These are phyloP conservation scores for Palythoa grandiflora DNA, from an alignment of 92 coral and sea anemone species.

Conservation along the genomic window DNA sequence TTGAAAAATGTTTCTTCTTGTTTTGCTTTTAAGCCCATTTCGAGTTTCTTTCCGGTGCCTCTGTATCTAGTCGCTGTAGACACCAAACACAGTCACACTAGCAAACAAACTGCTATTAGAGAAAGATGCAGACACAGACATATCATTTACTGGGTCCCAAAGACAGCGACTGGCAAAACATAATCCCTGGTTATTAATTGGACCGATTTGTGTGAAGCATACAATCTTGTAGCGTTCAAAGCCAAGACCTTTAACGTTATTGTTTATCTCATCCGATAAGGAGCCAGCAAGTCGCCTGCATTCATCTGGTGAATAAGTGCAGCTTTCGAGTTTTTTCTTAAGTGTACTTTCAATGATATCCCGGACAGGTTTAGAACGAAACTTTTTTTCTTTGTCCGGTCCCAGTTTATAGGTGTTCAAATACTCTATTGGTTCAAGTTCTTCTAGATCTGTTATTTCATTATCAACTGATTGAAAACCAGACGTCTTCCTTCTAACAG, in stretches of 20 bases:
- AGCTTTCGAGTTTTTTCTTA: constrained; percentile 64
- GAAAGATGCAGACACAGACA: too few relatives aligned
- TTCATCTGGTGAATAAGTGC: constrained; percentile 72
- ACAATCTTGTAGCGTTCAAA: constrained; percentile 89
- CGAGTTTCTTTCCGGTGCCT: too few relatives aligned
- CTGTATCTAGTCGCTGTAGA: too few relatives aligned
- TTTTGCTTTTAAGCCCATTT: too few relatives aligned
- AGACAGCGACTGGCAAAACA: constrained; percentile 91
- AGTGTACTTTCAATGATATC: constrained; percentile 74
- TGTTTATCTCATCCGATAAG: constrained; percentile 82
- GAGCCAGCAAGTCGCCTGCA: constrained; percentile 68
- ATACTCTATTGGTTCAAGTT: too few relatives aligned
- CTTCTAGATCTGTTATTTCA: too few relatives aligned
- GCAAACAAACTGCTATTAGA: too few relatives aligned
- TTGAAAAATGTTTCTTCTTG: too few relatives aligned
- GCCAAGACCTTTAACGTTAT: constrained; percentile 76
- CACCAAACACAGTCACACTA: too few relatives aligned
- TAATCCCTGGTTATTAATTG: constrained; percentile 78
- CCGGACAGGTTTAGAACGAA: constrained; percentile 74
- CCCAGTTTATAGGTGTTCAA: too few relatives aligned
- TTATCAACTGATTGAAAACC: too few relatives aligned
- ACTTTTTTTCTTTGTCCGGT: constrained; percentile 52
- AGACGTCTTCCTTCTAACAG: too few relatives aligned
- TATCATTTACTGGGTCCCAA: constrained; percentile 68
- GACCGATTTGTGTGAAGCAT: constrained; percentile 93